Evolutionary conservation across 2,888 invertebrate genomes (phyloP).

Genomic region (Hofmannophila pseudospretella): DNA sequence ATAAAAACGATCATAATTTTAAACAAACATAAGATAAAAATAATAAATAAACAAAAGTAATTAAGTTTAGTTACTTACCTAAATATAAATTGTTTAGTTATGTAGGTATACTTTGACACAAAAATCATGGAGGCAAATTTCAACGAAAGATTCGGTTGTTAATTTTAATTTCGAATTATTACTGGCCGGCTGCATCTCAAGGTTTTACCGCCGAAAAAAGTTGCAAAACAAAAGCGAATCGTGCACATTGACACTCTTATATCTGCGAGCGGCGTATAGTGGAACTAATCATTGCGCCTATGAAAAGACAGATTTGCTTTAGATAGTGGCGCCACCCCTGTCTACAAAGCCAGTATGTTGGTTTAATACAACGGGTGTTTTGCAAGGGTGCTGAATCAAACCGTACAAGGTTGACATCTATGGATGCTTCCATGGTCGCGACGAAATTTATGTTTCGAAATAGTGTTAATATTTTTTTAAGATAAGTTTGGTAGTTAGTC

Average conservation of each 20-base stretch:
- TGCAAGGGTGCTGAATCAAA: constrained; percentile 27
- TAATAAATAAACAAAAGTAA: too few relatives aligned
- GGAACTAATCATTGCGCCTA: neutral
- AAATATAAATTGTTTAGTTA: too few relatives aligned
- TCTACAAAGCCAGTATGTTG: neutral
- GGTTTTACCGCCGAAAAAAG: constrained; percentile 16
- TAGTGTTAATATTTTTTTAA: too few relatives aligned
- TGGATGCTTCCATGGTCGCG: constrained; percentile 14
- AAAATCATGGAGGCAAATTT: too few relatives aligned
- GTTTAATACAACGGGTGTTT: constrained; percentile 29
- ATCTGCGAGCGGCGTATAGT: neutral
- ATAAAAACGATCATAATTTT: too few relatives aligned
- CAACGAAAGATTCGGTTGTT: too few relatives aligned
- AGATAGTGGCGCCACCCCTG: neutral
- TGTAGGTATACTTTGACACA: too few relatives aligned
- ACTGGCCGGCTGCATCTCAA: constrained; percentile 13
- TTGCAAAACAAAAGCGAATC: constrained; percentile 27
- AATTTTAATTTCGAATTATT: constrained; percentile 9
- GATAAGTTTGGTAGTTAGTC: too few relatives aligned
- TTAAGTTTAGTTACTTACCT: too few relatives aligned
- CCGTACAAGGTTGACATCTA: constrained; percentile 21
- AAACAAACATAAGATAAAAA: too few relatives aligned
- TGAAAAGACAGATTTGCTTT: too few relatives aligned
- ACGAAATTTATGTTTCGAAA: neutral
- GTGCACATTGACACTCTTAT: constrained; percentile 9